These are phyloP conservation scores for Lophotriccus pileatus DNA, from an alignment of 2,797 vertebrate genomes.

Conservation along the genomic window DNA sequence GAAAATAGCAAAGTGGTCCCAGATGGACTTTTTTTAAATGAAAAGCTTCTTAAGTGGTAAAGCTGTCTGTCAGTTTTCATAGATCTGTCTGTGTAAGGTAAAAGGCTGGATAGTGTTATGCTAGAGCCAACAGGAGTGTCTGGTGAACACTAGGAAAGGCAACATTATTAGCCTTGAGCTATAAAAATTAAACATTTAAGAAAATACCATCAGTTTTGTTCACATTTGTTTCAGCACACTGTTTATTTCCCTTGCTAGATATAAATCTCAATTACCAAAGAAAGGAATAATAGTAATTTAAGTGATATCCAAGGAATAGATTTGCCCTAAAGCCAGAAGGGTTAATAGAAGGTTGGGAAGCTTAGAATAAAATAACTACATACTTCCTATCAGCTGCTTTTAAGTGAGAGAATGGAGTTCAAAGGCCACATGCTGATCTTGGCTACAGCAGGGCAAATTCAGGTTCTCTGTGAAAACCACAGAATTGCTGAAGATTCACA, in stretches of 20 bases:
- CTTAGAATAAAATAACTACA: neutral
- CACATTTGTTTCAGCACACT: neutral
- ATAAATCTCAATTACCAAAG: neutral
- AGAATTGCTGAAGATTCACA: neutral
- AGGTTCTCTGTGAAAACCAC: neutral
- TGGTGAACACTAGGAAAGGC: neutral
- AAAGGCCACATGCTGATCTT: conserved; percentile 17
- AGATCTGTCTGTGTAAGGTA: neutral
- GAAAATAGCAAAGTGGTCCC: conserved; percentile 28
- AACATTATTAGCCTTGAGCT: neutral
- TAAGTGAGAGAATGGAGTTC: neutral
- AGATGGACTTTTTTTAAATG: neutral
- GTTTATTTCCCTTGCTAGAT: neutral
- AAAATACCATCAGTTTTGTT: neutral
- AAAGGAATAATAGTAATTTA: neutral
- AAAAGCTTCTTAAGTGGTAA: neutral
- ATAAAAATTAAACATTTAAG: neutral
- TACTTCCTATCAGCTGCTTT: neutral
- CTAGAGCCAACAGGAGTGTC: neutral
- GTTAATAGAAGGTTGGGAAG: neutral
- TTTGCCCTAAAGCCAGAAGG: neutral
- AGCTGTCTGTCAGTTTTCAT: neutral
- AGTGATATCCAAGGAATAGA: neutral
- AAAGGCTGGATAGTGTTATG: neutral
- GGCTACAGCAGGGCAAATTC: neutral